Evolutionary conservation across 2,113 vertebrate species (phyloP).

Genomic region (Empidonax traillii): DNA sequence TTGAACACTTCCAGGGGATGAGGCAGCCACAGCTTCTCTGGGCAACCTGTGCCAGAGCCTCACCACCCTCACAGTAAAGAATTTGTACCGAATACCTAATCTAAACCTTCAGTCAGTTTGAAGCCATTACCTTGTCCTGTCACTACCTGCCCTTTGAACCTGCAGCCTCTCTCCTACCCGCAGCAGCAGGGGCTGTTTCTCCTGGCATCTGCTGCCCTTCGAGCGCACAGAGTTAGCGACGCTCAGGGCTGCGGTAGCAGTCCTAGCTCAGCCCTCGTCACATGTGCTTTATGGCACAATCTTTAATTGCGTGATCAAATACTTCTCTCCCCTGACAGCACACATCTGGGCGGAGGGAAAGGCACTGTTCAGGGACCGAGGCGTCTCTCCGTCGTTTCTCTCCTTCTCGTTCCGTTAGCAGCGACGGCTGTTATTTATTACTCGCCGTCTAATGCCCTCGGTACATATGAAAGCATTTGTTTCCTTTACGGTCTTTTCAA

Average conservation of each 20-base stretch:
- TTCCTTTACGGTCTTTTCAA: slow-evolving; percentile 36
- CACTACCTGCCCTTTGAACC: background rate
- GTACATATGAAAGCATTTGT: slow-evolving; percentile 53
- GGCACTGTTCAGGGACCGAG: background rate
- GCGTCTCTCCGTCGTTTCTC: background rate
- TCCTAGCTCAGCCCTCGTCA: background rate
- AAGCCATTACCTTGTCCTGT: background rate
- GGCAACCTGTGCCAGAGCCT: background rate
- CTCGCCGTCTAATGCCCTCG: slow-evolving; percentile 2
- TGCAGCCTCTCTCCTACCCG: background rate
- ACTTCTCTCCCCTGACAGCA: background rate
- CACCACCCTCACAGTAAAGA: background rate
- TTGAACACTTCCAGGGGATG: background rate
- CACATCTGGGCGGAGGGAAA: background rate
- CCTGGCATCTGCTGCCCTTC: background rate
- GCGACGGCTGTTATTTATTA: slow-evolving; percentile 1
- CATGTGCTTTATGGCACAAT: background rate
- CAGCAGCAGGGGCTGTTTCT: background rate
- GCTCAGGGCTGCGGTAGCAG: background rate
- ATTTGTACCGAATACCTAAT: background rate
- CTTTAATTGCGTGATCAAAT: slow-evolving; percentile 15
- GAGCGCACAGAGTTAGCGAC: background rate
- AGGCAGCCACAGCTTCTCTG: background rate
- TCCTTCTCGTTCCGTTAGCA: background rate
- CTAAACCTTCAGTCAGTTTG: background rate